A percentile compares a stretch with the other conserved stretches of the same genome.
These are phyloP conservation scores for Halocaridina rubra DNA, from an alignment of 2,888 invertebrate species.

Conservation along the genomic window DNA sequence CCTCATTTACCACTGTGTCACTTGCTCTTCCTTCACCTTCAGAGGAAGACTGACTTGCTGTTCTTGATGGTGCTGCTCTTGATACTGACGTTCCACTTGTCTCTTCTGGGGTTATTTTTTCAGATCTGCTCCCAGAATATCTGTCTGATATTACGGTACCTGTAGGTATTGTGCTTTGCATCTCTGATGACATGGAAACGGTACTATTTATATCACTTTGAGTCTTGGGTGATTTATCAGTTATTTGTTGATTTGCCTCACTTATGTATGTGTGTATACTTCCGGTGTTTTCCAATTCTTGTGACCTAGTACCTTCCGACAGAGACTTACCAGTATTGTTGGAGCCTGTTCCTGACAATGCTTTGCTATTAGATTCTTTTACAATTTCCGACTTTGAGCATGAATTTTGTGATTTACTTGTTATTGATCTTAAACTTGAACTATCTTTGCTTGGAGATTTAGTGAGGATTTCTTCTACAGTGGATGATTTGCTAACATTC, in stretches of 20 bases:
- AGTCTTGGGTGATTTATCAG: not conserved
- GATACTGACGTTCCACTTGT: not conserved
- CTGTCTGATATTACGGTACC: not conserved
- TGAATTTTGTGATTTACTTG: not conserved
- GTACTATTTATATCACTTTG: slow-evolving; percentile 6
- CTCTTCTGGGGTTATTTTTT: not conserved
- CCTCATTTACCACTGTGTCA: not conserved
- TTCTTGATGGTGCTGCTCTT: not conserved
- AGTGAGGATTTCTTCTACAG: not conserved
- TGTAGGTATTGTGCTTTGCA: not conserved
- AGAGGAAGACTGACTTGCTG: not conserved
- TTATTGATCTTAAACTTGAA: too few relatives aligned
- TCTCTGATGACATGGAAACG: slow-evolving; percentile 5
- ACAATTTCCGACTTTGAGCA: not conserved
- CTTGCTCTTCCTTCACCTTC: slow-evolving; percentile 5
- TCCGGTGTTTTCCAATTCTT: not conserved
- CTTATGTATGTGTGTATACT: not conserved
- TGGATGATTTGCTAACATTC: not conserved
- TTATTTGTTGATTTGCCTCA: not conserved
- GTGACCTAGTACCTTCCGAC: not conserved
- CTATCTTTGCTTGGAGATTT: not conserved
- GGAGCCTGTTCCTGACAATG: not conserved
- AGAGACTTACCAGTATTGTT: slow-evolving; percentile 2
- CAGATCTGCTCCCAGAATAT: not conserved
- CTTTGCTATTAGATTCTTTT: not conserved